phyloP scores from a whole-genome alignment of 2,888 invertebrate genomes.

The Synergus gifuensis region DNA sequence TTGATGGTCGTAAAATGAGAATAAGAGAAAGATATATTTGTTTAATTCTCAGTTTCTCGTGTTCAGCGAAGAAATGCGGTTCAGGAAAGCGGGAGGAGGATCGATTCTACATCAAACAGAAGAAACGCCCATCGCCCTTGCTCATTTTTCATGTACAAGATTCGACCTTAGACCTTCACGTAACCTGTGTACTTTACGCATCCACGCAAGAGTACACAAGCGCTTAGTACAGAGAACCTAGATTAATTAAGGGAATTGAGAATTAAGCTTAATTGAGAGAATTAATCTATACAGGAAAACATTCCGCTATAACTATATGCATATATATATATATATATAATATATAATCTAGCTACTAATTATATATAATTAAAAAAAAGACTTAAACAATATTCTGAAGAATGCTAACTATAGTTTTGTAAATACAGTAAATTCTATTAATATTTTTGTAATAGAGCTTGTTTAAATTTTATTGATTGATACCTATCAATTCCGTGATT shows the following conservation, averaged over 20 bases:
- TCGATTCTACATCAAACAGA: slow-evolving; percentile 72
- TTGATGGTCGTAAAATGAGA: slow-evolving; percentile 21
- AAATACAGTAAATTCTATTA: too few relatives aligned
- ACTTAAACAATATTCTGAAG: too few relatives aligned
- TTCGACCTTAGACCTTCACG: slow-evolving; percentile 66
- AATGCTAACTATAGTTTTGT: too few relatives aligned
- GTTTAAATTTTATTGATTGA: too few relatives aligned
- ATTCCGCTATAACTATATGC: not conserved
- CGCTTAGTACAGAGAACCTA: slow-evolving; percentile 13
- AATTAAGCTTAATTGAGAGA: not conserved
- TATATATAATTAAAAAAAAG: too few relatives aligned
- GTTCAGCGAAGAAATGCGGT: slow-evolving; percentile 29
- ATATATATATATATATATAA: not conserved
- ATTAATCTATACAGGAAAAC: not conserved
- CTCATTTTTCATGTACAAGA: slow-evolving; percentile 62
- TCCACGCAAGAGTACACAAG: slow-evolving; percentile 52
- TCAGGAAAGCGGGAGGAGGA: slow-evolving; percentile 65
- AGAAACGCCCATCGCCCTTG: slow-evolving; percentile 69
- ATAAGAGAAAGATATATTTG: slow-evolving; percentile 33
- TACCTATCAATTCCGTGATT: too few relatives aligned
- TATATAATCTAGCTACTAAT: too few relatives aligned
- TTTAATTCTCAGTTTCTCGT: slow-evolving; percentile 34
- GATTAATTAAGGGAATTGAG: slow-evolving; percentile 32
- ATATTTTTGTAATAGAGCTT: too few relatives aligned
- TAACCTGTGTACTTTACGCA: slow-evolving; percentile 63